phyloP scores from a whole-genome alignment of 2,797 vertebrate genomes.

The Siniperca scherzeri region DNA sequence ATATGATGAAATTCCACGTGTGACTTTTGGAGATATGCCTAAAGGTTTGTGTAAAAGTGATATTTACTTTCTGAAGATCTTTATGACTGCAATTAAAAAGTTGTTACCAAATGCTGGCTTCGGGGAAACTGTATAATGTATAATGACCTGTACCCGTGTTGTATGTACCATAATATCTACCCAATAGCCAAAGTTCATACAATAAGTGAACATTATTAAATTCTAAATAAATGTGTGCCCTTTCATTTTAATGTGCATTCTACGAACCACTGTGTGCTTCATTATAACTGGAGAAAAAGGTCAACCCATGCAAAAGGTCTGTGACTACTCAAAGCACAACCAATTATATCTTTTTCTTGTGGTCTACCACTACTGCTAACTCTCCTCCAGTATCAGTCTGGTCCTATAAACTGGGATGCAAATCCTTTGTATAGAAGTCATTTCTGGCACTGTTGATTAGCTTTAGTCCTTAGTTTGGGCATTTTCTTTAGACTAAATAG shows the following conservation, averaged over 20 bases:
- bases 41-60: too few species aligned
- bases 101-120: neutral
- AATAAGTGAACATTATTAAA: neutral
- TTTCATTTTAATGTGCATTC: neutral
- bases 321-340: neutral
- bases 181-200: too few species aligned
- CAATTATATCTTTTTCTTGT: neutral
- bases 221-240: neutral
- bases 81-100: too few species aligned
- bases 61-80: neutral
- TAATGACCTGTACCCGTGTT: neutral
- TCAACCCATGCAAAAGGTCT: neutral
- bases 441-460: neutral
- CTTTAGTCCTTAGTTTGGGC: neutral
- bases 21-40: neutral
- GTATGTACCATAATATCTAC: neutral
- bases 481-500: neutral
- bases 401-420: neutral
- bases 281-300: slow-evolving; percentile 3
- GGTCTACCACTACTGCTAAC: neutral
- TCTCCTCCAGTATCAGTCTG: neutral
- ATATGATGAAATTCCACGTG: neutral
- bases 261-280: neutral
- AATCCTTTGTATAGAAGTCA: neutral
- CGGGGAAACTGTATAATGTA: too few species aligned